These are phyloP conservation scores for Dynastes grantii DNA, from an alignment of 2,888 invertebrate genomes.

Conservation along the genomic window DNA sequence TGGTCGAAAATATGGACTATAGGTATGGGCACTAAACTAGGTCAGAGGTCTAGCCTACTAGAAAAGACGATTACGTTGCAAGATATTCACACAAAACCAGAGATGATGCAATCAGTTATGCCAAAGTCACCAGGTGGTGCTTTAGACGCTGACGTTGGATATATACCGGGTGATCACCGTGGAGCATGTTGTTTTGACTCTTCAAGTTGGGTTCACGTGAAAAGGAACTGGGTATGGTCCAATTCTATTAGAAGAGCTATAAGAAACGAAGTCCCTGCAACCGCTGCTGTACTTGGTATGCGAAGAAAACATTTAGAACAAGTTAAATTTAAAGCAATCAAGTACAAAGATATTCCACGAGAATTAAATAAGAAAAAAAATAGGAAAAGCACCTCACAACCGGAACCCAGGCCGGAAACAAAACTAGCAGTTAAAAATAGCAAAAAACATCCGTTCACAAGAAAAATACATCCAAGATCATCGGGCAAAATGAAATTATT, in stretches of 20 bases:
- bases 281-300: conserved; percentile 20
- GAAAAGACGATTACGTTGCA: conserved; percentile 71
- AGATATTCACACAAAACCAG: conserved; percentile 70
- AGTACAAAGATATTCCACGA: conserved; percentile 47
- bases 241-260: conserved; percentile 47
- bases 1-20: conserved; percentile 81
- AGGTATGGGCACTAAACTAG: conserved; percentile 79
- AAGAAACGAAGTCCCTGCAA: conserved; percentile 14
- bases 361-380: conserved; percentile 48
- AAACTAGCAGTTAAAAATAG: conserved; percentile 21
- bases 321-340: conserved; percentile 52
- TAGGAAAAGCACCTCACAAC: conserved; percentile 27
- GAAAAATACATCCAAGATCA: conserved; percentile 51
- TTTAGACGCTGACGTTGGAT: conserved; percentile 72
- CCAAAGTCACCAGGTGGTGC: conserved; percentile 71
- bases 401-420: conserved; percentile 47
- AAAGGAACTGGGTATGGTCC: conserved; percentile 78
- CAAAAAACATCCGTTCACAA: conserved; percentile 30
- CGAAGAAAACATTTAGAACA: conserved; percentile 55
- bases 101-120: conserved; percentile 69
- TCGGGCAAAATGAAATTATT: conserved; percentile 54
- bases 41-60: conserved; percentile 64
- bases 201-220: conserved; percentile 77
- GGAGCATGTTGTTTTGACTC: conserved; percentile 85
- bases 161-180: conserved; percentile 80